These are phyloP conservation scores for Agonopterix arenella DNA, from an alignment of 2,888 invertebrate species.

Conservation along the genomic window DNA sequence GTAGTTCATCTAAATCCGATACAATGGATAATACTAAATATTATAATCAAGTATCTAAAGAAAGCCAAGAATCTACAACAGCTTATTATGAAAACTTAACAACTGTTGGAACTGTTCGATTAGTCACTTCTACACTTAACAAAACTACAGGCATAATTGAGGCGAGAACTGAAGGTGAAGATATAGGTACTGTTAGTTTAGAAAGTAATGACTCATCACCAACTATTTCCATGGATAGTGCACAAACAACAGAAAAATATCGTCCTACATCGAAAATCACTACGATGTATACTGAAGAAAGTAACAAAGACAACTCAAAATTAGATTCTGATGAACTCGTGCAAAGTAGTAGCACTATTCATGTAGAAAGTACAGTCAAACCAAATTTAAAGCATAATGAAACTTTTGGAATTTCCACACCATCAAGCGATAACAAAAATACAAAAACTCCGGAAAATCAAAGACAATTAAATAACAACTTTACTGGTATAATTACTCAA, in stretches of 20 bases:
- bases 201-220: not conserved
- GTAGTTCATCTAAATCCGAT: not conserved
- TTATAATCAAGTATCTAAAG: not conserved
- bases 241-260: too few relatives aligned
- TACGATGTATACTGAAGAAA: not conserved
- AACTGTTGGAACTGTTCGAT: too few relatives aligned
- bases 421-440: conserved; percentile 50
- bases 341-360: conserved; percentile 54
- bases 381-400: conserved; percentile 33
- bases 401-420: conserved; percentile 29
- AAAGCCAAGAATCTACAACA: too few relatives aligned
- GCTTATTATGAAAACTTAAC: too few relatives aligned
- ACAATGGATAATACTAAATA: not conserved
- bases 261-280: too few relatives aligned
- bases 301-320: conserved; percentile 12
- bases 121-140: not conserved
- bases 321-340: conserved; percentile 43
- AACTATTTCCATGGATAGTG: not conserved
- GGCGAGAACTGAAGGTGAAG: not conserved
- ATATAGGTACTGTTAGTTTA: not conserved
- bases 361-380: conserved; percentile 51
- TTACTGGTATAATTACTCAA: conserved; percentile 28
- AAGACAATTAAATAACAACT: conserved; percentile 55
- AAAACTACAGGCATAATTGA: not conserved
- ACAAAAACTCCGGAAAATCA: conserved; percentile 65